Evolutionary conservation across 1,140 invertebrate species (phyloP).

Genomic region (Macrobrachium rosenbergii): DNA sequence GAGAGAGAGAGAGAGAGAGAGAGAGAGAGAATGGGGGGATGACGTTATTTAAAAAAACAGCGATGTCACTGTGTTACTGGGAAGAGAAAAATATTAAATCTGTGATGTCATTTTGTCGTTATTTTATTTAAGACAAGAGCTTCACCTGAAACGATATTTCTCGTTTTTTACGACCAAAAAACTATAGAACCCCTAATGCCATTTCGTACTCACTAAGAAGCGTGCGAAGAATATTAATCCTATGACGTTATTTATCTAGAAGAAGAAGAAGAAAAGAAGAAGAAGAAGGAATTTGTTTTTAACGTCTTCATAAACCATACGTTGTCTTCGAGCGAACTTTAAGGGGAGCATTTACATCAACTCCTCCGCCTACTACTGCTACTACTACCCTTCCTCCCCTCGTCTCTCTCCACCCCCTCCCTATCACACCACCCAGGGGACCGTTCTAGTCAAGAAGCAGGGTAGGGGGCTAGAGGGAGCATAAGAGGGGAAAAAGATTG

Average conservation of each 20-base stretch:
- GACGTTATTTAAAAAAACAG: not conserved
- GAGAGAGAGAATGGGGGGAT: not conserved
- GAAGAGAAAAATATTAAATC: not conserved
- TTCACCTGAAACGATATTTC: too few relatives aligned
- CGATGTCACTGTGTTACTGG: not conserved
- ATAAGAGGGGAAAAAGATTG: not conserved
- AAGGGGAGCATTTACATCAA: not conserved
- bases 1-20: conserved; percentile 3
- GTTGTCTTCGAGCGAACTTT: too few relatives aligned
- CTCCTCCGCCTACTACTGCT: not conserved
- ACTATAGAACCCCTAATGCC: too few relatives aligned
- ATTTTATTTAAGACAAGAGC: too few relatives aligned
- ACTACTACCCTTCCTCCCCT: not conserved
- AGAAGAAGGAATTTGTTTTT: too few relatives aligned
- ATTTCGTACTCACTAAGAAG: too few relatives aligned
- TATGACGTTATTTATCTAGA: too few relatives aligned
- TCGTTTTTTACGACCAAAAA: too few relatives aligned
- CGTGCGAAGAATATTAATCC: too few relatives aligned
- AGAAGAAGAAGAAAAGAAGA: too few relatives aligned
- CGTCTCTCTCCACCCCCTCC: not conserved
- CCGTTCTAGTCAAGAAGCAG: not conserved
- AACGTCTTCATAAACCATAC: too few relatives aligned
- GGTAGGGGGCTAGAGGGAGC: not conserved
- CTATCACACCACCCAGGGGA: not conserved
- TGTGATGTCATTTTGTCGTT: too few relatives aligned